These are phyloP conservation scores for Empidonax traillii DNA, from an alignment of 2,113 vertebrate genomes.

Conservation along the genomic window DNA sequence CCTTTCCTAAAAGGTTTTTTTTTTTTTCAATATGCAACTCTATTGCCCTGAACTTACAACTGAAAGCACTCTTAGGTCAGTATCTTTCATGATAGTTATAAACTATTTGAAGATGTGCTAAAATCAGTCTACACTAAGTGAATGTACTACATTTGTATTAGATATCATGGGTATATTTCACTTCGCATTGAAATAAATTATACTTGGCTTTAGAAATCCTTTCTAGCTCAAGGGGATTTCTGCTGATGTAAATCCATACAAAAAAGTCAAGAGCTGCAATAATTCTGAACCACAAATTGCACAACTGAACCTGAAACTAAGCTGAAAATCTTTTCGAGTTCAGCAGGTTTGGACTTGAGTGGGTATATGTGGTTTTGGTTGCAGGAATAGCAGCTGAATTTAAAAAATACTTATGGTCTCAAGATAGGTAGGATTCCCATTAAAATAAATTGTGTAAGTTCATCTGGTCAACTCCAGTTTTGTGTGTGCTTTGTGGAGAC, in stretches of 20 bases:
- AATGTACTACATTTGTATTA: not conserved
- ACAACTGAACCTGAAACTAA: conserved; percentile 32
- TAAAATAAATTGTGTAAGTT: not conserved
- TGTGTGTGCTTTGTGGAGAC: not conserved
- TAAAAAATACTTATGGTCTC: not conserved
- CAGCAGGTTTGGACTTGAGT: not conserved
- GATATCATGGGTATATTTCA: not conserved
- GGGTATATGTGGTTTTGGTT: not conserved
- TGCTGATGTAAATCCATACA: not conserved
- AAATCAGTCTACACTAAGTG: not conserved
- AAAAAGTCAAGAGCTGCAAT: not conserved
- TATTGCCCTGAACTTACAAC: not conserved
- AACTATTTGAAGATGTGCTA: not conserved
- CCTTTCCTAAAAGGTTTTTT: not conserved
- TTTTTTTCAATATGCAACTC: not conserved
- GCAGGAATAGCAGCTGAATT: not conserved
- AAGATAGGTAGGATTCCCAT: not conserved
- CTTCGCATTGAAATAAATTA: not conserved
- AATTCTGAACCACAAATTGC: conserved; percentile 1
- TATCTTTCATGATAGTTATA: not conserved
- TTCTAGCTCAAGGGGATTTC: conserved; percentile 3
- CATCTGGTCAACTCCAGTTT: not conserved
- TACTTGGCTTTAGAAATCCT: conserved; percentile 2
- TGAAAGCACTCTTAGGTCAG: not conserved
- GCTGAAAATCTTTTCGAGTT: not conserved